Evolutionary conservation across 2,113 vertebrate species (phyloP).

Genomic region (Scartelaos histophorus): DNA sequence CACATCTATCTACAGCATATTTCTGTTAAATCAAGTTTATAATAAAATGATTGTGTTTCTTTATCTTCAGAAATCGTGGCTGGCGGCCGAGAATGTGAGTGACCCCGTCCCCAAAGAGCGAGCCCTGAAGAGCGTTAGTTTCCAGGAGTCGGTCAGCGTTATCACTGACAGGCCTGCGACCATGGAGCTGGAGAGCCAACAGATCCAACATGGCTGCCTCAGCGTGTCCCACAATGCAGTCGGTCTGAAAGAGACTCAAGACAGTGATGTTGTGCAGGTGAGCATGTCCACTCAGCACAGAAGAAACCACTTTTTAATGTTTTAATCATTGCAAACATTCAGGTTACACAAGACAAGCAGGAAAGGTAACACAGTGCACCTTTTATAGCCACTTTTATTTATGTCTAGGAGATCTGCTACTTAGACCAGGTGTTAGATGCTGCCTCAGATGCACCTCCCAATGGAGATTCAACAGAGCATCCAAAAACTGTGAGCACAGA

Average conservation of each 20-base stretch:
- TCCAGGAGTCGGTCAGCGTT: slow-evolving; percentile 80
- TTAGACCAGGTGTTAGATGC: slow-evolving; percentile 94
- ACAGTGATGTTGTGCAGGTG: slow-evolving; percentile 85
- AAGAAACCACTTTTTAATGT: no score
- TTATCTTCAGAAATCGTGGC: slow-evolving; percentile 83
- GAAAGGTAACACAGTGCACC: background rate
- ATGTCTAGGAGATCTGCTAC: slow-evolving; percentile 87
- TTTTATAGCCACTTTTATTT: background rate
- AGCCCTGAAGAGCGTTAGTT: slow-evolving; percentile 82
- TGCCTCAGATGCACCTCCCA: slow-evolving; percentile 83
- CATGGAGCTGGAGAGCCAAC: slow-evolving; percentile 89
- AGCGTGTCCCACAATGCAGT: slow-evolving; percentile 80
- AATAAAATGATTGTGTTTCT: slow-evolving; percentile 21
- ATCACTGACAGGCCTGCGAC: slow-evolving; percentile 75
- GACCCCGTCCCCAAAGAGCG: slow-evolving; percentile 75
- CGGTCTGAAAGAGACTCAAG: slow-evolving; percentile 81
- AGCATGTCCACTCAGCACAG: background rate
- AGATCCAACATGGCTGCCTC: slow-evolving; percentile 67
- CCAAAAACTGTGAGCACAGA: slow-evolving; percentile 57
- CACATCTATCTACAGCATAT: background rate
- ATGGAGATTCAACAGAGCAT: slow-evolving; percentile 78
- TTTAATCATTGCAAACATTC: no score
- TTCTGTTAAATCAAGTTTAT: background rate
- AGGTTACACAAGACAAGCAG: no score
- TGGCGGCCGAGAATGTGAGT: slow-evolving; percentile 85